Evolutionary conservation across 2,113 vertebrate genomes (phyloP), one percentile per base, ranked within the genome.

Genomic region (Apeltes quadracus): DNA sequence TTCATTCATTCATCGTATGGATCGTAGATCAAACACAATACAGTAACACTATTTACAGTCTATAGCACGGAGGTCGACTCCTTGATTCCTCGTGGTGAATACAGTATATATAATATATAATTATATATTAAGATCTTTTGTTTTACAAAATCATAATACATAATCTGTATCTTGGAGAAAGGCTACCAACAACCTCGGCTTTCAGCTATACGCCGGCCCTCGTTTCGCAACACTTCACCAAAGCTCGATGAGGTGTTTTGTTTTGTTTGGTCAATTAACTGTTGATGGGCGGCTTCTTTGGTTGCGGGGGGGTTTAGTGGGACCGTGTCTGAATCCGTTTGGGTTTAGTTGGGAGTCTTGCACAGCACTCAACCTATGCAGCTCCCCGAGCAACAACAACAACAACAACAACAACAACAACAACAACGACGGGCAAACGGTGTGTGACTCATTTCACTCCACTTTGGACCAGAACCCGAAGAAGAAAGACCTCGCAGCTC

Each of bases 91-190:
- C 84, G 12, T 77, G 72, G 83, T 87, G 88, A 93, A 90, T 85
- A 82, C 89, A 89, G 88, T 92, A 79, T 88, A 89, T 89, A 90
- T 54, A 29, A 29, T 29, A 29, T 92, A 89, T 89, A 88, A 78
- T 84, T 74, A 92, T 93, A 92, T 93, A 94, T 93, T 92, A 93
- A 87, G 78, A 89, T 90, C 76, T 89, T 76, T 89, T 86, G 88
- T 90, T 90, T 39, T 90, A 93, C 88, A 93, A 91, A 92, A 90
- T 89, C 78, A 91, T 76, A 91, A 90, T 69, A 83, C 79, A 82
- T 74, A 87, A 82, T 86, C 79, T 78, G 84, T 87, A 78, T 85
- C 76, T 91, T 87, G 90, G 87, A 91, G 78, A 91, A 91, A 92
- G 85, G 89, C 79, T 82, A 87, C 82, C 76, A 75, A 83, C 87